phyloP scores from a whole-genome alignment of 2,888 invertebrate species.

The Diaperis boleti region DNA sequence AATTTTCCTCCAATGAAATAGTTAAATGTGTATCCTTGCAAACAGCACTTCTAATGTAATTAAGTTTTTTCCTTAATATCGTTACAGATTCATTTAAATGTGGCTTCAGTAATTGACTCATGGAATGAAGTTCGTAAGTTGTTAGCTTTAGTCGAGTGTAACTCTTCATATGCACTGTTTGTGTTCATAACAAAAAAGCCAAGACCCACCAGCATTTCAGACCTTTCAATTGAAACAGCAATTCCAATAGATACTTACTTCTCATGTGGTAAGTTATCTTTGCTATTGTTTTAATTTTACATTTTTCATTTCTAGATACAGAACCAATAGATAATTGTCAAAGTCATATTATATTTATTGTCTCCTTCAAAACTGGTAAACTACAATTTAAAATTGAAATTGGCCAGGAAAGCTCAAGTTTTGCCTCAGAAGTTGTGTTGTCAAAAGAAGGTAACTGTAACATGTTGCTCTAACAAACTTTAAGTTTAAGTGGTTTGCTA shows the following conservation, averaged over 20 bases:
- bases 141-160: slow-evolving; percentile 72
- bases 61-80: slow-evolving; percentile 51
- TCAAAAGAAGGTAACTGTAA: slow-evolving; percentile 73
- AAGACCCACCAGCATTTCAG: slow-evolving; percentile 80
- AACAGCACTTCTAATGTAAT: slow-evolving; percentile 35
- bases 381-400: slow-evolving; percentile 70
- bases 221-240: slow-evolving; percentile 84
- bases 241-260: slow-evolving; percentile 85
- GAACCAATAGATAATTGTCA: slow-evolving; percentile 67
- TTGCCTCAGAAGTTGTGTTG: slow-evolving; percentile 80
- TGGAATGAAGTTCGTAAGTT: slow-evolving; percentile 69
- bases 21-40: slow-evolving; percentile 71
- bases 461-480: slow-evolving; percentile 32
- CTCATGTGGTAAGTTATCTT: slow-evolving; percentile 73
- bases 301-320: slow-evolving; percentile 67
- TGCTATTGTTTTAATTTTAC: too few relatives aligned
- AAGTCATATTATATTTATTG: slow-evolving; percentile 69
- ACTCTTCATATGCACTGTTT: slow-evolving; percentile 70
- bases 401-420: slow-evolving; percentile 75
- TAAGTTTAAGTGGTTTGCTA: slow-evolving; percentile 49
- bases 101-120: slow-evolving; percentile 65
- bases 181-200: slow-evolving; percentile 71
- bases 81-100: slow-evolving; percentile 63
- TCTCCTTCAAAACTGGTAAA: slow-evolving; percentile 68
- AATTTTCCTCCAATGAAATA: slow-evolving; percentile 70